These are phyloP conservation scores for Todiramphus saurophagus DNA, from an alignment of 2,113 vertebrate species.

Conservation along the genomic window DNA sequence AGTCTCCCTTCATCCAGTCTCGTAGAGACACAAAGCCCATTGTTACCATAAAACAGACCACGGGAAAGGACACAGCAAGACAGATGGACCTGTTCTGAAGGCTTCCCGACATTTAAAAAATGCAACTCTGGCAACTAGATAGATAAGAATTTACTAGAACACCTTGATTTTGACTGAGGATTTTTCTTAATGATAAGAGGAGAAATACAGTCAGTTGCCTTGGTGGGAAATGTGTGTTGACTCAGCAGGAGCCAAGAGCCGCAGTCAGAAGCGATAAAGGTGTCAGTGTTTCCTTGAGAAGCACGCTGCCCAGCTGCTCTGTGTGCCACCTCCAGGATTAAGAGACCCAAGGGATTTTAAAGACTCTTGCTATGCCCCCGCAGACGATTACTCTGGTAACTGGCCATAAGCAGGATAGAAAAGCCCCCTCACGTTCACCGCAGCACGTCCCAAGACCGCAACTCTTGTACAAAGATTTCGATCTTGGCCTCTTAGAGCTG, in stretches of 20 bases:
- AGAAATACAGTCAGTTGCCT: not conserved
- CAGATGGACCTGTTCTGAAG: not conserved
- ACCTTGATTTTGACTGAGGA: not conserved
- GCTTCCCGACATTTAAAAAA: not conserved
- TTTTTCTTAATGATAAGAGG: not conserved
- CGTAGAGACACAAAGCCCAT: not conserved
- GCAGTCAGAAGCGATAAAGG: not conserved
- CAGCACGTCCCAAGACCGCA: not conserved
- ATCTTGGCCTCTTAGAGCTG: not conserved
- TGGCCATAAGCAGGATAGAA: not conserved
- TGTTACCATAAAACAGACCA: not conserved
- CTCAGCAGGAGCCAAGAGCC: not conserved
- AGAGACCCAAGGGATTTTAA: not conserved
- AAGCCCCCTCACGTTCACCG: not conserved
- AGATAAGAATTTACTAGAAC: not conserved
- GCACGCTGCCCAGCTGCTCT: not conserved
- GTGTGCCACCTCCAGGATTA: fast-evolving
- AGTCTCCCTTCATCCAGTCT: not conserved
- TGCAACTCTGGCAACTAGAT: not conserved
- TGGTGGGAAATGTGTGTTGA: not conserved
- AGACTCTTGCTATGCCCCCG: not conserved
- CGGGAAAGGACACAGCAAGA: not conserved
- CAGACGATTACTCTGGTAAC: not conserved
- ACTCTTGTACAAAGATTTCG: not conserved
- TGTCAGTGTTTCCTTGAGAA: not conserved